Base-by-base conservation (phyloP, 2,888 invertebrate genomes). In the Plagiodera versicolora region DNA sequence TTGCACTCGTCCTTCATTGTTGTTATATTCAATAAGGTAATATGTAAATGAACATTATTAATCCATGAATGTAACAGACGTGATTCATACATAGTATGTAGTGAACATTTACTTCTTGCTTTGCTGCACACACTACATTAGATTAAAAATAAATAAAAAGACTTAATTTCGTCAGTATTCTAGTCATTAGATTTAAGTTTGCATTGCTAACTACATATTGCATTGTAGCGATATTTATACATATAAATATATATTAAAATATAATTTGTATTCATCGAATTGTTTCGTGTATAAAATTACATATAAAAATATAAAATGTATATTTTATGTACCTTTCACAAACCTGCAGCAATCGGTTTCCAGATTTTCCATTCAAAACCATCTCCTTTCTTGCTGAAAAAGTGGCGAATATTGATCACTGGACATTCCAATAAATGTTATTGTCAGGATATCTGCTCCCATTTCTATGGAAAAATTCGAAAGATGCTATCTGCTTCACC, bases 151-250 rank as follows among this genome's bases (percentile, higher is more conserved):
- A 67, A 70, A 60, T 70, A 39, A 39, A 70, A 75, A 76, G 76
- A 76, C 76, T 76, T 76, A 73, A 74, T 74, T 71, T 71, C 69
- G 71, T 76, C 76, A 76, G 76, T 76, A 76, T 75, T 76, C 76
- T 76, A 76, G 76, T 76, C 76, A 76, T 69, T 75, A 75, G 72
- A 60, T n/a, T 74, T 71, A 73, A 71, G 53, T 63, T 66, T 66
- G 69, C 69, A 67, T 69, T 58, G 70, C 71, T 72, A 72, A 68
- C 66, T 67, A 70, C 58, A 70, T 63, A 63, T 56, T 65, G 61
- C 67, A 67, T 63, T 67, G 67, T 67, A 70, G 64, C 68, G 39
- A 53, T 70, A 70, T 68, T 70, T 67, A 71, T 67, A 69, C 70
- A 67, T 72, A 66, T 65, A 71, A 14, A 4, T 10, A 39, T 39